Evolutionary conservation across 2,113 vertebrate species (phyloP), one percentile per base, ranked within the genome.

Genomic region (Hydrochoerus hydrochaeris): DNA sequence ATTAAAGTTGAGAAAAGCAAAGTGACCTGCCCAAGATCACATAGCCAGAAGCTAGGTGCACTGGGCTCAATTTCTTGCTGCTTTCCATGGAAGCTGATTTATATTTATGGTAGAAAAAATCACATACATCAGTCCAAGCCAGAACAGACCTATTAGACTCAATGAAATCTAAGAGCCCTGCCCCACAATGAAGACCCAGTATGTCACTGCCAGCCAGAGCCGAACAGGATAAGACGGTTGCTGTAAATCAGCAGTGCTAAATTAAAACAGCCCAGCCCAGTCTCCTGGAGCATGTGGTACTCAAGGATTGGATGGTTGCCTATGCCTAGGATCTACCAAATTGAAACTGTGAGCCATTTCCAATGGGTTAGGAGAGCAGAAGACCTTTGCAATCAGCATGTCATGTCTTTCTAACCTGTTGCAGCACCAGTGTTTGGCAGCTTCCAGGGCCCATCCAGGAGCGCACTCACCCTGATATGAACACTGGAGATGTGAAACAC

Each of bases 61-160:
- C 49, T 30, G 20, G 32, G 32, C 35, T 77, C 19, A 88, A 85
- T 85, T 95, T 60, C 89, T n/a, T 85, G 57, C 12, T 71, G 52
- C 57, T 95, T 94, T 67, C 69, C 26, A 67, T 20, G 8, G 44
- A 83, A 80, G 4, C 9, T 14, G 62, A 85, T 78, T 96, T 52
- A 86, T 52, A 89, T 49, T 84, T 54, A 71, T 71, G 58, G 32
- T 1, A 89, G 73, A 94, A 95, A 95, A 94, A 96, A 62, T 30
- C 69, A 82, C 57, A 77, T 17, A 13, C 41, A 92, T 71, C 87
- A 57, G 32, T 81, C 63, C 12, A 1, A 85, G 28, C 41, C 35
- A 5, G 63, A 77, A 41, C 0, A 71, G 67, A 58, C 46, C 35
- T 60, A 93, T 87, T 38, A 38, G 35, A 92, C 24, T 96, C 54